Evolutionary conservation across 2,113 vertebrate species (phyloP).

Genomic region (Rhipidura dahli): DNA sequence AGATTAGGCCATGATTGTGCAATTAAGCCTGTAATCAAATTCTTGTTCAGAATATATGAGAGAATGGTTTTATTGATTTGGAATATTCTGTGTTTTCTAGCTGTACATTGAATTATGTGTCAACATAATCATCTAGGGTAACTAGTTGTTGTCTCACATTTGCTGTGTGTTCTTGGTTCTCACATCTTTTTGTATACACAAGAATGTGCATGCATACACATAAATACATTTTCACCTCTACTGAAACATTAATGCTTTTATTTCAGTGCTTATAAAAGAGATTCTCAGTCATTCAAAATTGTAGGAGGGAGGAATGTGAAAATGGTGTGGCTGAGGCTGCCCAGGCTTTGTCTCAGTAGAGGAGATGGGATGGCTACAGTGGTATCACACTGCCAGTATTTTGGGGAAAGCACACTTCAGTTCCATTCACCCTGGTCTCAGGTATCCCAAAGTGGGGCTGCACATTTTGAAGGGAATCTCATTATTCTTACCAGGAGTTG

Average conservation of each 20-base stretch:
- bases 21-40: slow-evolving; percentile 68
- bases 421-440: background rate
- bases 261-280: background rate
- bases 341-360: background rate
- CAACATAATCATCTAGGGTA: slow-evolving; percentile 6
- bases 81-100: slow-evolving; percentile 48
- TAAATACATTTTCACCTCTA: background rate
- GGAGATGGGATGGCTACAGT: background rate
- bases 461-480: background rate
- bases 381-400: background rate
- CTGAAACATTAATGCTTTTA: background rate
- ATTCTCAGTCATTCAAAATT: background rate
- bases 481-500: background rate
- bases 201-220: background rate
- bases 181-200: background rate
- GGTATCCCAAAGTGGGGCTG: background rate
- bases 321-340: background rate
- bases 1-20: slow-evolving; percentile 60
- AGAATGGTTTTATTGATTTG: slow-evolving; percentile 39
- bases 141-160: background rate
- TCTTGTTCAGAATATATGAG: slow-evolving; percentile 35
- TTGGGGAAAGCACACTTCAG: background rate
- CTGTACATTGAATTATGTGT: background rate
- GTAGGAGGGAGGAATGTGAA: background rate
- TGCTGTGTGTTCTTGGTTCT: background rate